Conservation (phyloP, 2,113 vertebrate species). For the Notiomystis cincta region DNA sequence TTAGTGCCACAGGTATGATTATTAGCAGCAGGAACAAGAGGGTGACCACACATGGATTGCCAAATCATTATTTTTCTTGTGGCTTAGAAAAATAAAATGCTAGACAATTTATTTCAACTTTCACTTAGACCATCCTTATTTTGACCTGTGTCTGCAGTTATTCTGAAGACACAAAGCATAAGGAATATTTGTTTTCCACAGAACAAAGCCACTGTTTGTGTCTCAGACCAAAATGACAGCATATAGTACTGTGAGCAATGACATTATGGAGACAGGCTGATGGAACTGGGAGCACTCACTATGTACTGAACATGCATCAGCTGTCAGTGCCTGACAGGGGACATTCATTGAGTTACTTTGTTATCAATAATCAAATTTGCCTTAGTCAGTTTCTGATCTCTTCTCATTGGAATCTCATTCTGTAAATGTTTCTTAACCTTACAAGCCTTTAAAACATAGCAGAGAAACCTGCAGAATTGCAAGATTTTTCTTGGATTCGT, state of each 20-base stretch:
- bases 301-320: not conserved
- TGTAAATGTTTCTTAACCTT: not conserved
- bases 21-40: not conserved
- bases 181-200: not conserved
- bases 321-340: not conserved
- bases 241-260: not conserved
- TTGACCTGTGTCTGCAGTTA: not conserved
- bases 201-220: not conserved
- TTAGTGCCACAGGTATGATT: slow-evolving; percentile 9
- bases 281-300: not conserved
- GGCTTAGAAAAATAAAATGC: not conserved
- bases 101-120: not conserved
- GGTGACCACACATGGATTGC: not conserved
- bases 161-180: not conserved
- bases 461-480: not conserved
- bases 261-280: not conserved
- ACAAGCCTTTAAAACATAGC: not conserved
- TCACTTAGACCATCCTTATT: not conserved
- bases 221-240: not conserved
- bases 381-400: not conserved
- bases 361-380: not conserved
- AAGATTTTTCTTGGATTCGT: not conserved
- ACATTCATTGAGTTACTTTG: not conserved
- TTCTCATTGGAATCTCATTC: not conserved
- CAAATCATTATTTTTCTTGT: not conserved